phyloP scores from a whole-genome alignment of 2,113 vertebrate genomes.

The Xenus cinereus region DNA sequence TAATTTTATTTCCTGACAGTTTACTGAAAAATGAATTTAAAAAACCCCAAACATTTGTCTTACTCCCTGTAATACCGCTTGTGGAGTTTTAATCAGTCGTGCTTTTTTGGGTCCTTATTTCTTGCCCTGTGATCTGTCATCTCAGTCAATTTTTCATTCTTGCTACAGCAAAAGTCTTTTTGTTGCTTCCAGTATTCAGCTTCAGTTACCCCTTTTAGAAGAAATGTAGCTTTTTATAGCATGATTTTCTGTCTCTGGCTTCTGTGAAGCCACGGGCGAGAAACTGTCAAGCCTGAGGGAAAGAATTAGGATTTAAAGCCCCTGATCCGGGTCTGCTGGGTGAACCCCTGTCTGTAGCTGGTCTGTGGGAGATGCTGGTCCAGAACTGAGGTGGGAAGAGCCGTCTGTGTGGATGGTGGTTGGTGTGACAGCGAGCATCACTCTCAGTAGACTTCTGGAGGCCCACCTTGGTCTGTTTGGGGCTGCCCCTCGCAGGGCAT shows the following conservation, averaged over 20 bases:
- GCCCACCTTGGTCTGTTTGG: not conserved
- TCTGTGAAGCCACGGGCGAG: not conserved
- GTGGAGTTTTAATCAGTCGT: slow-evolving; percentile 3
- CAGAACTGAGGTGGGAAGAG: not conserved
- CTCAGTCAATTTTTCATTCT: not conserved
- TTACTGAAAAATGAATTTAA: not conserved
- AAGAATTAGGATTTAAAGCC: not conserved
- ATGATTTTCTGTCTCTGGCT: not conserved
- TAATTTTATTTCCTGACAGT: not conserved
- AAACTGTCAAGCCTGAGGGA: not conserved
- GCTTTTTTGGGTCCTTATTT: not conserved
- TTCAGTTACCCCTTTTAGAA: slow-evolving; percentile 11
- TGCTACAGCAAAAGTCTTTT: not conserved
- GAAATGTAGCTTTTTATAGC: slow-evolving; percentile 1
- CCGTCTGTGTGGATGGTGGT: not conserved
- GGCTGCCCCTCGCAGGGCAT: not conserved
- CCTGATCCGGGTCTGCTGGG: not conserved
- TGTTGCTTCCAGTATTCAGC: not conserved
- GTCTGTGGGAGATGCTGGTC: not conserved
- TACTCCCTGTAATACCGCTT: not conserved
- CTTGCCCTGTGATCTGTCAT: not conserved
- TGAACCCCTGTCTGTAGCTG: not conserved
- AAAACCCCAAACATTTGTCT: not conserved
- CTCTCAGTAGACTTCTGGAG: not conserved
- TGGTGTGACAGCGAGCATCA: not conserved